Base-by-base conservation (phyloP, 1,140 invertebrate species). In the Carposina sasakii region DNA sequence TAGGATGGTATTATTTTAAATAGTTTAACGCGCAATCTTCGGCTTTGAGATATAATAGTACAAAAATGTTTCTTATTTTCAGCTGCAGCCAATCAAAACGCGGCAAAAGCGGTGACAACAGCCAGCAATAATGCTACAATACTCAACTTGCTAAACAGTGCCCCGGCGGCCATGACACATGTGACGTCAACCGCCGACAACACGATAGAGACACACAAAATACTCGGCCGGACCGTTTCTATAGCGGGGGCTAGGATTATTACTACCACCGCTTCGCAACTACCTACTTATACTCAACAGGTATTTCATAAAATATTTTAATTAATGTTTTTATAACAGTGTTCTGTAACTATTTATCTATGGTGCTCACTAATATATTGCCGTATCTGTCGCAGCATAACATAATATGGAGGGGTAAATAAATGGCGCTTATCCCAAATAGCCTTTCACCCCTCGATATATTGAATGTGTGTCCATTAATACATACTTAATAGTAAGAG, bases 131-230 rank as follows among this genome's bases (percentile, higher is more conserved):
- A 92, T 67, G 87, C 91, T 9, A 91, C 91, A 9, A 93, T 93
- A 62, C 81, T 92, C 47, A 93, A 91, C 76, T 65, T 92, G 52
- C 71, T 93, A 48, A 92, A 93, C 64, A 93, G 91, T 63, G 90
- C 89, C 33, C 90, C 91, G 30, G 91, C 90, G 8, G 87, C 86
- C 54, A 89, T 88, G 86, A 88, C 88, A 10, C 89, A 89, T 52
- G 61, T 54, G 39, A 57, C 53, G 43, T 71, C 81, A 12, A 73
- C 79, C 40, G 73, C 74, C 13, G 81, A 76, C 45, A 57, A 65
- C 53, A 53, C 46, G 4, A 50, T 67, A 0, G 68, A 73, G 20
- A 59, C 65, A 10, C 72, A 82, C 54, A 76, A 83, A 52, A 51
- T 81, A 58, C 47, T 81, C 1, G 60, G 71, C 1, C 56, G 76